These are phyloP conservation scores for Macropodus opercularis DNA, from an alignment of 2,797 vertebrate genomes.

Conservation along the genomic window DNA sequence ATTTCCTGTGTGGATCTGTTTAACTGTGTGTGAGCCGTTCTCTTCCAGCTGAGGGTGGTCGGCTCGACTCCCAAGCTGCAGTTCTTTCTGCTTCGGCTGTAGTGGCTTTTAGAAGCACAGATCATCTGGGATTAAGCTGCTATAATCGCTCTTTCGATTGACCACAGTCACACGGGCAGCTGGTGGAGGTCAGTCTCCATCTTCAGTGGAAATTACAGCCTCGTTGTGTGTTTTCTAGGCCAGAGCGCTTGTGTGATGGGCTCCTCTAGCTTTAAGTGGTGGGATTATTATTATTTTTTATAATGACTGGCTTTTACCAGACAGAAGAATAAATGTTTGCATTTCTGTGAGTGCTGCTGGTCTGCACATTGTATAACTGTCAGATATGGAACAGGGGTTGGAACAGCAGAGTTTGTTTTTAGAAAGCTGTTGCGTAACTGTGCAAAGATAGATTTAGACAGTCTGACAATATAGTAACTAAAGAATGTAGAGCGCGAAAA, in stretches of 20 bases:
- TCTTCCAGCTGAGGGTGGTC: conserved; percentile 27
- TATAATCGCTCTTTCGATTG: conserved; percentile 70
- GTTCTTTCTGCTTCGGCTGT: conserved; percentile 35
- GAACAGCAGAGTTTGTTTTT: conserved; percentile 58
- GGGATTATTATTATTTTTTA: conserved; percentile 43
- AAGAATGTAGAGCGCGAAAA: conserved; percentile 24
- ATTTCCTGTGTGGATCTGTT: conserved; percentile 45
- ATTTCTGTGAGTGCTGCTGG: conserved; percentile 16
- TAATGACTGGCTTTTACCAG: too few species aligned
- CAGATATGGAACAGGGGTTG: conserved; percentile 48
- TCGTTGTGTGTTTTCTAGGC: conserved; percentile 5
- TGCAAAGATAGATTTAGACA: conserved; percentile 51
- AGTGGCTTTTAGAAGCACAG: conserved; percentile 66
- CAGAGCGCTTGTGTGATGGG: background rate
- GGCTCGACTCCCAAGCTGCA: conserved; percentile 1
- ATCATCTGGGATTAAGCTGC: conserved; percentile 76
- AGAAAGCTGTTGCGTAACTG: conserved; percentile 64
- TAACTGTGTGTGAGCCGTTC: conserved; percentile 9
- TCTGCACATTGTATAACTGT: conserved; percentile 60
- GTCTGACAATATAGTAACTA: conserved; percentile 46
- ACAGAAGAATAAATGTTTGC: conserved; percentile 44
- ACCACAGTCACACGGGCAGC: conserved; percentile 58
- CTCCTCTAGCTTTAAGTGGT: conserved; percentile 6
- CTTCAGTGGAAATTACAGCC: conserved; percentile 44
- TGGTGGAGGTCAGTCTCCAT: conserved; percentile 58